Evolutionary conservation across 2,113 vertebrate genomes (phyloP).

Genomic region (Ceyx melanurus): DNA sequence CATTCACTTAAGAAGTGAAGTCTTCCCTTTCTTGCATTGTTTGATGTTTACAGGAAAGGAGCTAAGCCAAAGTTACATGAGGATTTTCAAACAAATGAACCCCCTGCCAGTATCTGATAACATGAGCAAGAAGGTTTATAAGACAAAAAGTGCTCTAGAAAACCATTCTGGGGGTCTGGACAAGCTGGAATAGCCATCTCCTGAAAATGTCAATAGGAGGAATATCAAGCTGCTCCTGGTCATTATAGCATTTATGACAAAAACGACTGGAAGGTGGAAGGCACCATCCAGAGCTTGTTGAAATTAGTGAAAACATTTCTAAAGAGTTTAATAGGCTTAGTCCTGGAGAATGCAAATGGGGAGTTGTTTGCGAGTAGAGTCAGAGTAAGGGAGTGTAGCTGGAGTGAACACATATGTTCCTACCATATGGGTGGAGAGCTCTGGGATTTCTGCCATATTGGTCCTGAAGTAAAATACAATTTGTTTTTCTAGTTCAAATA

Average conservation of each 20-base stretch:
- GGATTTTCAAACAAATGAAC: not conserved
- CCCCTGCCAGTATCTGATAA: not conserved
- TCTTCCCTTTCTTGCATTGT: not conserved
- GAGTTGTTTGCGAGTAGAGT: slow-evolving; percentile 10
- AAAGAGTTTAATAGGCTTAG: slow-evolving; percentile 39
- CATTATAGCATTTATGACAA: not conserved
- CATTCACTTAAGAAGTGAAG: not conserved
- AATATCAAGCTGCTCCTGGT: not conserved
- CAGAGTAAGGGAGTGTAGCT: slow-evolving; percentile 27
- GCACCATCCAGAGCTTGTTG: slow-evolving; percentile 21
- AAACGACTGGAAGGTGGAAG: slow-evolving; percentile 17
- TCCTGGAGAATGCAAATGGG: not conserved
- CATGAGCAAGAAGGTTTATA: not conserved
- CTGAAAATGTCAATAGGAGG: not conserved
- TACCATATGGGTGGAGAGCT: slow-evolving; percentile 64
- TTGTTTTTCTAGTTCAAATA: slow-evolving; percentile 39
- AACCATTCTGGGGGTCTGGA: not conserved
- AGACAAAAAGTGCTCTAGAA: not conserved
- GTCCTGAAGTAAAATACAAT: slow-evolving; percentile 58
- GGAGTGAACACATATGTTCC: slow-evolving; percentile 64
- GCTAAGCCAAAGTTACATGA: not conserved
- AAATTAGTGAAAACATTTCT: slow-evolving; percentile 51
- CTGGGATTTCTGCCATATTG: slow-evolving; percentile 66
- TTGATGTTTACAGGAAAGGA: not conserved
- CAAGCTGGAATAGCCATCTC: not conserved